Evolutionary conservation across 2,797 vertebrate species (phyloP).

Genomic region (Sebastes goodei): DNA sequence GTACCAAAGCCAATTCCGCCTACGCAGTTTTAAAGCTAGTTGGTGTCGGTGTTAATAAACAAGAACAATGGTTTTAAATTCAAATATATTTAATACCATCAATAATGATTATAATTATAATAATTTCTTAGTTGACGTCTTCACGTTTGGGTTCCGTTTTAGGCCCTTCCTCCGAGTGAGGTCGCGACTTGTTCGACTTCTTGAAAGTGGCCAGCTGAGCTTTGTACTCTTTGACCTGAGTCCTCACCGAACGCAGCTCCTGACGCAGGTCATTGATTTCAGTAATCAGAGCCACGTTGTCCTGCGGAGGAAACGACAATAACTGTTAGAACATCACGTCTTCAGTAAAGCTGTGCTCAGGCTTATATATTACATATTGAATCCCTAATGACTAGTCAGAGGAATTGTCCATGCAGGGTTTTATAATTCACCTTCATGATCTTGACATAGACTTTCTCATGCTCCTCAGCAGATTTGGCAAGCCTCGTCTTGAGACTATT

Average conservation of each 20-base stretch:
- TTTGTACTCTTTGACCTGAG: constrained; percentile 78
- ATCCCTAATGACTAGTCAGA: neutral
- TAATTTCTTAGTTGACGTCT: neutral
- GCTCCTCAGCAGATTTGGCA: constrained; percentile 82
- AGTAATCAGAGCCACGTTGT: constrained; percentile 88
- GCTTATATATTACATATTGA: neutral
- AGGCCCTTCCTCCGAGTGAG: neutral
- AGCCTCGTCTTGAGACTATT: constrained; percentile 84
- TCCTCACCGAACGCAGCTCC: constrained; percentile 80
- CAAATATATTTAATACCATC: too few relatives aligned
- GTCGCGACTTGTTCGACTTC: constrained; percentile 31
- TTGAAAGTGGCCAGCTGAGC: constrained; percentile 37
- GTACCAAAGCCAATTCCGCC: neutral
- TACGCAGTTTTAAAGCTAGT: too few relatives aligned
- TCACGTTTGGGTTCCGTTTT: neutral
- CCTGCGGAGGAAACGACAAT: constrained; percentile 74
- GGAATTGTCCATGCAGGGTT: neutral
- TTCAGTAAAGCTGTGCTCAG: neutral
- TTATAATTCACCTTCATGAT: constrained; percentile 86
- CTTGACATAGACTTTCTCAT: constrained; percentile 81
- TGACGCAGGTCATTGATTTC: constrained; percentile 89
- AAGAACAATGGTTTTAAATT: too few relatives aligned
- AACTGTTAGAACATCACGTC: neutral
- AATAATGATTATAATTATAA: too few relatives aligned
- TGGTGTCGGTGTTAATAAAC: too few relatives aligned